phyloP scores from a whole-genome alignment of 2,113 vertebrate species.

The Bostrychus sinensis region DNA sequence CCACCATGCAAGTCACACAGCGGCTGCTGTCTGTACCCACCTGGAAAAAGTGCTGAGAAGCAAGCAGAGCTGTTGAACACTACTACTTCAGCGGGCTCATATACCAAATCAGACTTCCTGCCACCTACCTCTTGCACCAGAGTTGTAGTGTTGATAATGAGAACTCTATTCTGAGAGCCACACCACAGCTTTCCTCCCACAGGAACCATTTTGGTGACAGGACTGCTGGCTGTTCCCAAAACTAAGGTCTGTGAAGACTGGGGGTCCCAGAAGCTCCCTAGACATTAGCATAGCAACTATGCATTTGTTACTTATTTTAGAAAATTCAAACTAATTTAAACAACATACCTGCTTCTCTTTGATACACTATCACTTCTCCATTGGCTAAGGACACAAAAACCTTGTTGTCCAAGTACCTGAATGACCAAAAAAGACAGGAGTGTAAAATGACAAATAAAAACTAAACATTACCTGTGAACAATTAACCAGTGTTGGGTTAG shows the following conservation, averaged over 20 bases:
- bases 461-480: no score
- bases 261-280: constrained; percentile 98
- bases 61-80: not conserved
- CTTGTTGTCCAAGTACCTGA: constrained; percentile 97
- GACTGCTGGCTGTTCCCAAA: constrained; percentile 86
- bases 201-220: constrained; percentile 96
- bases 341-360: constrained; percentile 92
- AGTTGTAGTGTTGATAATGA: constrained; percentile 86
- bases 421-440: not conserved
- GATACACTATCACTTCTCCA: constrained; percentile 93
- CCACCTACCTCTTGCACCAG: constrained; percentile 91
- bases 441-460: not conserved
- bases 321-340: not conserved
- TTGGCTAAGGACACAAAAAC: constrained; percentile 96
- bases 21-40: constrained; percentile 90
- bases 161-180: constrained; percentile 91
- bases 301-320: not conserved
- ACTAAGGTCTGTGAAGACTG: constrained; percentile 90
- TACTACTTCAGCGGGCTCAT: not conserved
- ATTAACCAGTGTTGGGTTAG: no score
- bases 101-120: not conserved
- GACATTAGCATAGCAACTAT: not conserved
- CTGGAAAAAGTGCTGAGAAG: constrained; percentile 86
- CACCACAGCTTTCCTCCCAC: constrained; percentile 94
- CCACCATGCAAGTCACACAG: constrained; percentile 93